These are phyloP conservation scores for Cassiopea xamachana DNA, from an alignment of 30 jellyfish, hydroid and myxozoan genomes.

Conservation along the genomic window DNA sequence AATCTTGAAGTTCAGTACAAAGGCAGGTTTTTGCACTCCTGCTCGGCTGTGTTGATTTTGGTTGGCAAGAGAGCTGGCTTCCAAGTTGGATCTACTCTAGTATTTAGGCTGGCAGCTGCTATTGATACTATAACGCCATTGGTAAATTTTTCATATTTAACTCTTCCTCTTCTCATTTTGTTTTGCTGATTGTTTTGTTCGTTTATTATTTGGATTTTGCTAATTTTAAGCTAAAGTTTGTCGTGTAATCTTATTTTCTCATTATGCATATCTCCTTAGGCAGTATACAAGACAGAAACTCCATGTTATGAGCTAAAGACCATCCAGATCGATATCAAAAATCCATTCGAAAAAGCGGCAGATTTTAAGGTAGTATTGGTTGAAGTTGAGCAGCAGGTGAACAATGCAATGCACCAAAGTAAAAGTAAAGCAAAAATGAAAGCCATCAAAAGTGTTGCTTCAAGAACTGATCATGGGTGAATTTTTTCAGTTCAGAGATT, in stretches of 20 bases:
- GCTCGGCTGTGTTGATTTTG: conserved; percentile 79
- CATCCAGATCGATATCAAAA: conserved; percentile 59
- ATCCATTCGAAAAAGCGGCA: conserved; percentile 86
- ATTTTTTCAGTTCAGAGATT: too few species aligned
- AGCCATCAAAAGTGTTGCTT: conserved; percentile 46
- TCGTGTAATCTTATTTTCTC: not conserved
- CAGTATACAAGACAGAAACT: conserved; percentile 62
- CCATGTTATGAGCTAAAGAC: conserved; percentile 93
- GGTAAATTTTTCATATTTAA: conserved; percentile 45
- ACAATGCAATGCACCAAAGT: not conserved
- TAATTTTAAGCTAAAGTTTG: too few species aligned
- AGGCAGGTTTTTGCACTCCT: conserved; percentile 86
- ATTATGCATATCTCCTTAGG: conserved; percentile 33
- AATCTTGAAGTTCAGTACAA: conserved; percentile 80
- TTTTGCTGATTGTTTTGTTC: not conserved
- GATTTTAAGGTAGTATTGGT: conserved; percentile 78
- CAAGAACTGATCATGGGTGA: conserved; percentile 88
- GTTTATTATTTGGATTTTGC: too few species aligned
- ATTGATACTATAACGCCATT: conserved; percentile 75
- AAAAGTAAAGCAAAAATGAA: conserved; percentile 26
- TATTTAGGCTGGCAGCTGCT: conserved; percentile 70
- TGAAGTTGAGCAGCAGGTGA: conserved; percentile 72
- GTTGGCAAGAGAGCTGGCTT: conserved; percentile 97
- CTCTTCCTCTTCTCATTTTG: not conserved
- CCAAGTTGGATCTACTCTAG: conserved; percentile 96